A percentile compares a stretch with the other conserved stretches of the same genome.
Conservation (phyloP, 2,888 invertebrate species). For the Neria commutata region DNA sequence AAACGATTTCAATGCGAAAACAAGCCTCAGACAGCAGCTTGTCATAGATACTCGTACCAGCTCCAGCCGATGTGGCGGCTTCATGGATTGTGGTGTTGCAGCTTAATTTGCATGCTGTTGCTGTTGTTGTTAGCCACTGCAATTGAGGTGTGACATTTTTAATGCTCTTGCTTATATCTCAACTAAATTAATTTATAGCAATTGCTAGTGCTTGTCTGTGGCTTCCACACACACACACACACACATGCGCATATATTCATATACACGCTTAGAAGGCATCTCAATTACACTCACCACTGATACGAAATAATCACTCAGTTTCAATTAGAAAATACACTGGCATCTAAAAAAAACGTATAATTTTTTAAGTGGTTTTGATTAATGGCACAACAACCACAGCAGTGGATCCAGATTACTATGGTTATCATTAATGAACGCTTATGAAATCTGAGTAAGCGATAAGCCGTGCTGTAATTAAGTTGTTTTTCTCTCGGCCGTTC, state of each 20-base stretch:
- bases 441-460: slow-evolving; percentile 5
- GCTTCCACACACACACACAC: not conserved
- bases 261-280: slow-evolving; percentile 41
- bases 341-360: not conserved
- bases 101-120: no score
- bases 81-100: no score
- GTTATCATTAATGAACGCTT: slow-evolving; percentile 6
- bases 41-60: not conserved
- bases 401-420: not conserved
- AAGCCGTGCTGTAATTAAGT: not conserved
- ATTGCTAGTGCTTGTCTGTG: not conserved
- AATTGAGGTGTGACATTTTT: slow-evolving; percentile 51
- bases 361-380: not conserved
- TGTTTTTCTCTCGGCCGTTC: no score
- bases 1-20: not conserved
- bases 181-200: slow-evolving; percentile 40
- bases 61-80: not conserved
- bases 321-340: not conserved
- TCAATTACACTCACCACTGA: slow-evolving; percentile 48
- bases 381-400: not conserved
- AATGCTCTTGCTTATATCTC: slow-evolving; percentile 50
- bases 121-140: slow-evolving; percentile 38
- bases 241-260: slow-evolving; percentile 6
- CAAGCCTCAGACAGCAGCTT: not conserved
- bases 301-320: not conserved